Conservation (phyloP, 2,797 vertebrate species). For the Acrocephalus scirpaceus region DNA sequence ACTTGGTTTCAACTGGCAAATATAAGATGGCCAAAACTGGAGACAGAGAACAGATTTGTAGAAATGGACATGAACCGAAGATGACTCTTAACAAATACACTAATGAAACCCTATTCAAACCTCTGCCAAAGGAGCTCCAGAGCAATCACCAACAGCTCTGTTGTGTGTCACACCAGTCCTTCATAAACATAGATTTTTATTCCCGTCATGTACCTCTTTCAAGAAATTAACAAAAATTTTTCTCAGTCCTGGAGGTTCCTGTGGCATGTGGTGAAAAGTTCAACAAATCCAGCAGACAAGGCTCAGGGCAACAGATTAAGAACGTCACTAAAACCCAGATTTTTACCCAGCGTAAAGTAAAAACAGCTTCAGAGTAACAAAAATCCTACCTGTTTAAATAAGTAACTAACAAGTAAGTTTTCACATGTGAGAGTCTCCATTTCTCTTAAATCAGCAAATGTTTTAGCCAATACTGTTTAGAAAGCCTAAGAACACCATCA, state of each 20-base stretch:
- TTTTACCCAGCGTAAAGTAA: not conserved
- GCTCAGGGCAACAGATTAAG: not conserved
- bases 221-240: not conserved
- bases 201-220: not conserved
- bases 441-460: not conserved
- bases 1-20: not conserved
- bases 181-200: not conserved
- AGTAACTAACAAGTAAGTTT: not conserved
- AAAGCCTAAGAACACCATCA: not conserved
- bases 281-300: not conserved
- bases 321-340: not conserved
- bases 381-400: not conserved
- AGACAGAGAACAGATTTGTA: accelerated
- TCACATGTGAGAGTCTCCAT: not conserved
- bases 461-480: not conserved
- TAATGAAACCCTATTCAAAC: not conserved
- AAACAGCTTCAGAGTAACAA: not conserved
- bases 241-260: not conserved
- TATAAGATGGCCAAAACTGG: not conserved
- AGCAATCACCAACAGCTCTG: not conserved
- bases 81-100: not conserved
- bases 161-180: not conserved
- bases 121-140: not conserved
- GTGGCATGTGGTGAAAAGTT: not conserved
- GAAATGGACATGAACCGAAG: not conserved